phyloP scores from a whole-genome alignment of 2,797 vertebrate species.

The Rhodeus uyekii region DNA sequence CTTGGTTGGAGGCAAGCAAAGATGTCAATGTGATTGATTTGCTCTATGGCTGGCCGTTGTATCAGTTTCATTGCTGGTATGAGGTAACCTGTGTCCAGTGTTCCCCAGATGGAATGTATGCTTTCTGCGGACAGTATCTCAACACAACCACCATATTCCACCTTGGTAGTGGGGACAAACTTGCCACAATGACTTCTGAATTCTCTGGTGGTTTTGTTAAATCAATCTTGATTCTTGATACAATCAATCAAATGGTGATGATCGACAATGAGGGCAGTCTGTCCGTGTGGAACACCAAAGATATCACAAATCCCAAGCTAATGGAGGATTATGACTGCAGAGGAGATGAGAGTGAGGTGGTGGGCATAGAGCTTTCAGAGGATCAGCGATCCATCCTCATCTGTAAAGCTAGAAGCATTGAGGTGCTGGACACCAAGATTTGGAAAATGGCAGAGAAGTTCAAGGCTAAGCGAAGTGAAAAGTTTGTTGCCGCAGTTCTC shows the following conservation, averaged over 20 bases:
- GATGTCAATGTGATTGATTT: constrained; percentile 96
- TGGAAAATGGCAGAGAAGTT: constrained; percentile 99
- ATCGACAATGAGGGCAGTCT: constrained; percentile 96
- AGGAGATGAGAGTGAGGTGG: constrained; percentile 93
- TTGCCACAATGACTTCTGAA: constrained; percentile 94
- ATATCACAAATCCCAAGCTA: constrained; percentile 88
- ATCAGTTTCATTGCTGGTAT: constrained; percentile 99
- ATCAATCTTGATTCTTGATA: constrained; percentile 93
- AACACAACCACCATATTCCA: constrained; percentile 95
- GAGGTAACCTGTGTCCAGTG: constrained; percentile 98
- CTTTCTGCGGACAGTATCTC: constrained; percentile 97
- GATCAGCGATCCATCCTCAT: constrained; percentile 97
- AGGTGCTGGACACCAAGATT: constrained; percentile 90
- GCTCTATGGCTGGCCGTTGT: constrained; percentile 95
- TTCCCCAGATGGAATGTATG: constrained; percentile 93
- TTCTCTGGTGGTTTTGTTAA: constrained; percentile 98
- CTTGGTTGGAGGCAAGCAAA: constrained; percentile 98
- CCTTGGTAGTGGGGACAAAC: constrained; percentile 93
- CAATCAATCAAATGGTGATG: constrained; percentile 96
- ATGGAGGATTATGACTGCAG: constrained; percentile 97
- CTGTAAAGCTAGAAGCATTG: constrained; percentile 95
- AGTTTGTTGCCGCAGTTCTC: constrained; percentile 92
- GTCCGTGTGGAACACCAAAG: constrained; percentile 97
- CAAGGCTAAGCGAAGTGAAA: constrained; percentile 94
- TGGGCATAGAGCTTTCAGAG: constrained; percentile 94